phyloP scores from a whole-genome alignment of 2,797 vertebrate genomes.

The Emydoidea blandingii region DNA sequence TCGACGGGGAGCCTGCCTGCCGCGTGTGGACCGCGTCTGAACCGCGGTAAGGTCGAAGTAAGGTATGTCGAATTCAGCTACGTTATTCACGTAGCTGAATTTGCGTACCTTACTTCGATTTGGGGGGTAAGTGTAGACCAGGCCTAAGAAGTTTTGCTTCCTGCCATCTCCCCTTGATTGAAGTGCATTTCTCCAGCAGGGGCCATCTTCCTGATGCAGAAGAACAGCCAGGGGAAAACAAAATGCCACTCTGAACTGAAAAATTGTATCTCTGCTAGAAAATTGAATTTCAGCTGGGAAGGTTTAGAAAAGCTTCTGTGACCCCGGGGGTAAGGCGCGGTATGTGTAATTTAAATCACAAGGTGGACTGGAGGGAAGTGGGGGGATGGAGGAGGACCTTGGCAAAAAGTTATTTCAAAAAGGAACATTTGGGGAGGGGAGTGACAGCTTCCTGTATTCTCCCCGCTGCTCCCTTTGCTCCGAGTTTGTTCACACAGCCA shows the following conservation, averaged over 20 bases:
- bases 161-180: neutral
- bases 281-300: fast-evolving
- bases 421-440: neutral
- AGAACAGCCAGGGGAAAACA: neutral
- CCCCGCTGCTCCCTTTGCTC: neutral
- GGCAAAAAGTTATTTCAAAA: neutral
- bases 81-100: too few species aligned
- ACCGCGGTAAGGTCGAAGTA: too few species aligned
- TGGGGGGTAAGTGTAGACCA: too few species aligned
- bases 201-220: fast-evolving
- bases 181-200: neutral
- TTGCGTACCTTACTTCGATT: too few species aligned
- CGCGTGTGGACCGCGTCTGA: too few species aligned
- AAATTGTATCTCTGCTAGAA: neutral
- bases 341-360: neutral
- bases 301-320: fast-evolving
- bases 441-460: neutral
- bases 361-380: neutral
- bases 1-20: too few species aligned
- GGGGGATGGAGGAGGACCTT: neutral
- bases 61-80: too few species aligned
- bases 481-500: neutral
- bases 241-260: fast-evolving
- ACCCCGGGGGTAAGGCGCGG: fast-evolving
- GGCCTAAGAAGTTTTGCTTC: conserved; percentile 26